Evolutionary conservation across 2,888 invertebrate genomes (phyloP), one percentile per base, ranked within the genome.

Genomic region (Hirudinaria manillensis): DNA sequence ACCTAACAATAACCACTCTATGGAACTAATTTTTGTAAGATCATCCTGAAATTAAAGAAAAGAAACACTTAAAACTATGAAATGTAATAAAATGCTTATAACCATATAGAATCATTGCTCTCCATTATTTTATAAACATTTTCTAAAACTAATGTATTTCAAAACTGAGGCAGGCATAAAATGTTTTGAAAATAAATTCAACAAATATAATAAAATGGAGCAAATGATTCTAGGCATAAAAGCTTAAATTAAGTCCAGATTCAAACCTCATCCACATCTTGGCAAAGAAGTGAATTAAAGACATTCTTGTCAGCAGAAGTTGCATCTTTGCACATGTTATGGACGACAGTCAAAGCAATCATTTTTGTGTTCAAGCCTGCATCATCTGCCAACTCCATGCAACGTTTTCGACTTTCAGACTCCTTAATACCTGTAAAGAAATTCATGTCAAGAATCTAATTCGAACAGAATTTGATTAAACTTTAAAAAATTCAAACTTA

Each of bases 1-100:
- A 82, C 93, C 90, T 81, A 93, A 91, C 34, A 91, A 88, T 13
- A 96, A 86, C 93, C 94, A 95, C 83, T 95, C 94, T 2, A 96
- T 86, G 0, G 93, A 89, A 51, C 89, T 89, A 72, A 93, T 91
- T 84, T 91, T 91, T 77, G 89, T 88, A 75, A 89, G 86, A 84
- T 93, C 93, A 53, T 89, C 88, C 81, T 83, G 32, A 13, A 65
- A 24, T 36, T 73, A 27, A 55, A 1, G 29, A 27, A 53, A 55
- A 29, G 34, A 72, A 2, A 53, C 53, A 16, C 13, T 53, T 53
- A 53, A 16, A 53, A 53, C 21, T 29, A 61, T 24, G 7, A 13
- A 10, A 61, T 21, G n/a, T 27, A 21, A 29, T 24, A 16, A 2
- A 27, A n/a, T 7, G 45, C 10, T 13, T 29, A 4, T 61, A 61